Conservation (phyloP, 2,888 invertebrate species). For the Hypselothyrea guttata region DNA sequence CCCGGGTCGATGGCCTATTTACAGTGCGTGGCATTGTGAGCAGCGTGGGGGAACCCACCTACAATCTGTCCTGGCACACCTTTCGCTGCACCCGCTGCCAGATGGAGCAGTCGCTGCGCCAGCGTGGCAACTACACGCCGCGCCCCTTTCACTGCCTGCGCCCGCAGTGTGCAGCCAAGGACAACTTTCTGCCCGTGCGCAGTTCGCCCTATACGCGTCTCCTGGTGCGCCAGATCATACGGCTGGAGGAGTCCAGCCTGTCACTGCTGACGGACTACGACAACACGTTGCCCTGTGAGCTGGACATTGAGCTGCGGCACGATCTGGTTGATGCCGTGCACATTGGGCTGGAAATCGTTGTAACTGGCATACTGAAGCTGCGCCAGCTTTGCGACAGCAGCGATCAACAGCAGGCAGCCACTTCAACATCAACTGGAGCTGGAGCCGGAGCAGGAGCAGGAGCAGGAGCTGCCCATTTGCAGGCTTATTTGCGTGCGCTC, state of each 20-base stretch:
- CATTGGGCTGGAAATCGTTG: constrained; percentile 93
- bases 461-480: constrained; percentile 84
- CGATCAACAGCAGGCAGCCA: constrained; percentile 80
- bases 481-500: constrained; percentile 91
- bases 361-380: constrained; percentile 94
- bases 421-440: constrained; percentile 6
- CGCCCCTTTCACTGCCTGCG: constrained; percentile 69
- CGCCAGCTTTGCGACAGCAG: constrained; percentile 60
- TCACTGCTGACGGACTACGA: constrained; percentile 83
- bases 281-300: constrained; percentile 87
- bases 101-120: constrained; percentile 85
- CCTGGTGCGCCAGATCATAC: constrained; percentile 90
- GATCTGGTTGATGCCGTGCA: constrained; percentile 92
- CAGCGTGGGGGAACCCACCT: constrained; percentile 88
- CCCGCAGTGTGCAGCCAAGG: constrained; percentile 70
- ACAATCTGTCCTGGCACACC: constrained; percentile 89
- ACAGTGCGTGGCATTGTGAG: constrained; percentile 93
- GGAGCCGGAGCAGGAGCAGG: too few species aligned
- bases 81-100: constrained; percentile 82
- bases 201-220: constrained; percentile 89
- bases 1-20: constrained; percentile 87
- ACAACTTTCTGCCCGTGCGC: constrained; percentile 84
- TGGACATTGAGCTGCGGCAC: constrained; percentile 92
- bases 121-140: constrained; percentile 78
- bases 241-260: constrained; percentile 88